Evolutionary conservation across 2,113 vertebrate species (phyloP).

Genomic region (Bambusicola thoracicus): DNA sequence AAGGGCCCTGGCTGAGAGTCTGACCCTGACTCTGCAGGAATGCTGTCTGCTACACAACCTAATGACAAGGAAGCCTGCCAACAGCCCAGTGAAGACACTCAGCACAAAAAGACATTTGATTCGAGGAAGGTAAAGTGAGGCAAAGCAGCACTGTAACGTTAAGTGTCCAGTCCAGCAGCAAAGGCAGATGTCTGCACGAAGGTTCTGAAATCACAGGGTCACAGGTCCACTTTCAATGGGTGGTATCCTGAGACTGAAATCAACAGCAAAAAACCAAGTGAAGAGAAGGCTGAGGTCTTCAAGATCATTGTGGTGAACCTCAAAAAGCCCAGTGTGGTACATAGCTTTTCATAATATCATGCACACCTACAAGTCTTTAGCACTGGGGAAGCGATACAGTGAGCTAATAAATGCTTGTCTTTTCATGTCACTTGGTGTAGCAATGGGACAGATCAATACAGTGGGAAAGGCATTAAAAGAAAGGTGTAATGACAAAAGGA

Average conservation of each 20-base stretch:
- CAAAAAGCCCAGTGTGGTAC: accelerated
- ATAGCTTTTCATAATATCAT: background rate
- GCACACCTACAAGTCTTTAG: background rate
- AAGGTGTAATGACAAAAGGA: no score
- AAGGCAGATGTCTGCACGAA: background rate
- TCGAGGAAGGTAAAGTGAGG: background rate
- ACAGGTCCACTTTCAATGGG: background rate
- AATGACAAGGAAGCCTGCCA: background rate
- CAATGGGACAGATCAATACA: no score
- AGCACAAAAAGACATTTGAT: background rate
- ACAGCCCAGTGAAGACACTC: background rate
- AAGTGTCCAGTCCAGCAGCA: background rate
- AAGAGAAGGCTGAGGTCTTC: background rate
- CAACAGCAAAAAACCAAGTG: background rate
- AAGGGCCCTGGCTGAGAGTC: background rate
- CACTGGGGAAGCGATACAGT: background rate
- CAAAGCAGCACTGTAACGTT: background rate
- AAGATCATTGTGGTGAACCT: background rate
- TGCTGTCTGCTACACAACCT: background rate
- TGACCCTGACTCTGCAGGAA: background rate
- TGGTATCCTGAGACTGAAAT: background rate
- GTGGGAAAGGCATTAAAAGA: no score
- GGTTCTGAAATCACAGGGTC: background rate
- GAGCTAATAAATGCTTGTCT: background rate
- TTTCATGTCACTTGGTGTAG: background rate